These are phyloP conservation scores for Phodopus roborovskii DNA, from an alignment of 2,113 vertebrate genomes.

Conservation along the genomic window DNA sequence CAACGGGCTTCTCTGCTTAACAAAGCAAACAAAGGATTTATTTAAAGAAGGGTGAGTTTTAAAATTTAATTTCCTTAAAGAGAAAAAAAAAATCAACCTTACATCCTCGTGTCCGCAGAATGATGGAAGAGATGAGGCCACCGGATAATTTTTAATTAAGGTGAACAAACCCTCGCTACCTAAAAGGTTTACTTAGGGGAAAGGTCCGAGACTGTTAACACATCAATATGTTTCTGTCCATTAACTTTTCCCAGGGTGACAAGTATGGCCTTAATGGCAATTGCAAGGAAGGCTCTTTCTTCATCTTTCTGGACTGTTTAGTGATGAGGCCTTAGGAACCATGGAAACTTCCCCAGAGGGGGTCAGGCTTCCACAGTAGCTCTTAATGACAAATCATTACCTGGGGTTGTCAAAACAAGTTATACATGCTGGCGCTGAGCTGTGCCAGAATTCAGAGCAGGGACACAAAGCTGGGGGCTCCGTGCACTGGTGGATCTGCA, in stretches of 20 bases:
- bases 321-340: conserved; percentile 78
- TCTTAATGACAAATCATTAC: conserved; percentile 77
- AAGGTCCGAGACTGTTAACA: conserved; percentile 81
- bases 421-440: neutral
- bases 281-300: conserved; percentile 47
- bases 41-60: conserved; percentile 64
- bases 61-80: conserved; percentile 49
- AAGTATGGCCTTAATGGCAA: conserved; percentile 77
- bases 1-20: conserved; percentile 31
- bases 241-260: conserved; percentile 83
- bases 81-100: neutral
- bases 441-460: neutral
- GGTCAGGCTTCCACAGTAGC: conserved; percentile 34
- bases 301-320: conserved; percentile 71
- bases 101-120: neutral
- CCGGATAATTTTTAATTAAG: conserved; percentile 71
- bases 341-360: neutral
- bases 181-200: conserved; percentile 77
- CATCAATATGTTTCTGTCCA: conserved; percentile 81
- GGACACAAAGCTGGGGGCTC: neutral
- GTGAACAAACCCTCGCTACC: conserved; percentile 69
- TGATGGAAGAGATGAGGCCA: conserved; percentile 66
- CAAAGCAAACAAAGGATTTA: conserved; percentile 72
- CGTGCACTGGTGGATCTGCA: accelerated
- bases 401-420: conserved; percentile 75